A percentile compares a stretch with the other conserved stretches of the same genome.
These are phyloP conservation scores for Sebastolobus altivelis DNA, from an alignment of 2,797 vertebrate species.

Conservation along the genomic window DNA sequence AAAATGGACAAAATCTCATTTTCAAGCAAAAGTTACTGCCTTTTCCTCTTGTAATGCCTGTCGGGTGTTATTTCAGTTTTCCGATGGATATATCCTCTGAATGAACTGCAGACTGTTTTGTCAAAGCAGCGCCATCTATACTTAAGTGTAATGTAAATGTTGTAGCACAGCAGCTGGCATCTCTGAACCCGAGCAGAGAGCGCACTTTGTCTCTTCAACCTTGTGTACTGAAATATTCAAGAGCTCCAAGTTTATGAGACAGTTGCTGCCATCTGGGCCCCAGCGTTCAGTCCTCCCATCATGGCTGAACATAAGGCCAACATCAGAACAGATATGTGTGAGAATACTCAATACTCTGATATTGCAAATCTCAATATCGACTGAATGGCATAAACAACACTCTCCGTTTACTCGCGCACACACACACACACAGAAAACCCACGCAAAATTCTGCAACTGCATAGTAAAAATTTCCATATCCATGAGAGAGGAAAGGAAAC, in stretches of 20 bases:
- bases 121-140: conserved; percentile 18
- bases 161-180: conserved; percentile 61
- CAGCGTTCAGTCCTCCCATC: conserved; percentile 67
- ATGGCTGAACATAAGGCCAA: conserved; percentile 71
- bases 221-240: conserved; percentile 78
- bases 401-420: conserved; percentile 45
- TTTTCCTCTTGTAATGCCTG: conserved; percentile 12
- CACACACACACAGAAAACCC: conserved; percentile 27
- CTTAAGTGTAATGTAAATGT: conserved; percentile 50
- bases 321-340: conserved; percentile 72
- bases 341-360: conserved; percentile 57
- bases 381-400: conserved; percentile 69
- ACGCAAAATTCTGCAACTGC: conserved; percentile 47
- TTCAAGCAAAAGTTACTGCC: conserved; percentile 42
- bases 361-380: conserved; percentile 73
- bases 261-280: conserved; percentile 76
- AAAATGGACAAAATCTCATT: conserved; percentile 51
- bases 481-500: conserved; percentile 75
- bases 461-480: conserved; percentile 77
- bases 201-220: conserved; percentile 66
- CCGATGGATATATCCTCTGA: conserved; percentile 25
- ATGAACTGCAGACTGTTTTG: conserved; percentile 15
- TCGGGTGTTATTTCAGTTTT: conserved; percentile 43
- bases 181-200: conserved; percentile 59
- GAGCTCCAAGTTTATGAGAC: conserved; percentile 72